Evolutionary conservation across 1,140 invertebrate species (phyloP).

Genomic region (Lepidurus couesii): DNA sequence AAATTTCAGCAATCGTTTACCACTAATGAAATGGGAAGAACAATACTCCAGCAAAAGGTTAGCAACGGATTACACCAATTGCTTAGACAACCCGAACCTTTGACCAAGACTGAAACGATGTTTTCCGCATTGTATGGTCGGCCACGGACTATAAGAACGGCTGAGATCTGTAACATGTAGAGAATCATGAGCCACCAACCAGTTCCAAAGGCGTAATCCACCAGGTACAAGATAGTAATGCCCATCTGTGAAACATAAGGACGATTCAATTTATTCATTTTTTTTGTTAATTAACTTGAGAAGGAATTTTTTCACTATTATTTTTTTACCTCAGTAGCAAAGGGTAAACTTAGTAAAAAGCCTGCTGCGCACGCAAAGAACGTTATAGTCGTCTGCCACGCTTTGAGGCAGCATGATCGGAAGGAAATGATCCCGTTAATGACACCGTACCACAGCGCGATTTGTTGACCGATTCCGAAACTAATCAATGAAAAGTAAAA

Average conservation of each 20-base stretch:
- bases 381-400: constrained; percentile 78
- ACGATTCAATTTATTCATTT: background rate
- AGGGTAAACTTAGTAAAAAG: constrained; percentile 74
- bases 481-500: constrained; percentile 78
- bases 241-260: constrained; percentile 58
- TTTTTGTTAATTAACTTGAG: background rate
- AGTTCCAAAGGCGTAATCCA: constrained; percentile 73
- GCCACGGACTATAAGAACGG: constrained; percentile 73
- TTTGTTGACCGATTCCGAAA: constrained; percentile 78
- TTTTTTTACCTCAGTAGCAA: constrained; percentile 74
- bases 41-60: constrained; percentile 82
- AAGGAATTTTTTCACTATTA: background rate
- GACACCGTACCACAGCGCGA: constrained; percentile 72
- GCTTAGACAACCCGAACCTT: constrained; percentile 37
- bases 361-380: constrained; percentile 77
- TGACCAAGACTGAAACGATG: constrained; percentile 62
- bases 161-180: constrained; percentile 67
- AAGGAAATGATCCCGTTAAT: constrained; percentile 72
- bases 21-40: constrained; percentile 66
- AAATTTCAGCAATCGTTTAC: background rate
- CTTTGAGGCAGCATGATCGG: constrained; percentile 60
- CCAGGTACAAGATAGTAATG: constrained; percentile 74
- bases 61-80: constrained; percentile 56
- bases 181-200: constrained; percentile 79
- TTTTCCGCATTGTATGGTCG: constrained; percentile 76